Evolutionary conservation across 30 jellyfish, hydroid and myxozoan species (phyloP).

Genomic region (Aurelia aurita): DNA sequence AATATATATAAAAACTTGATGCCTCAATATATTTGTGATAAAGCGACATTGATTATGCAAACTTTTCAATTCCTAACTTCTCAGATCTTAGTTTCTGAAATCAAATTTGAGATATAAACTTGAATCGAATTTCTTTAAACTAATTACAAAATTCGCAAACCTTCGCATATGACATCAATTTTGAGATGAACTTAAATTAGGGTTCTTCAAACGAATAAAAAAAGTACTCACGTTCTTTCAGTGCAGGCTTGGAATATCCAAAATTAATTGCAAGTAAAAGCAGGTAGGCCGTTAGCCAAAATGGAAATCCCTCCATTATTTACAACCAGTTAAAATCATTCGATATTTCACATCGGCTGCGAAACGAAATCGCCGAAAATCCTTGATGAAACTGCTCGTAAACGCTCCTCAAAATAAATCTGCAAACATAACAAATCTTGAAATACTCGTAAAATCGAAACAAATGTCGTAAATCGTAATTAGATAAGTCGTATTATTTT

Average conservation of each 20-base stretch:
- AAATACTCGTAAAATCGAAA: background rate
- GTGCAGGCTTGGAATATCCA: slow-evolving; percentile 57
- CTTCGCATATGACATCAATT: too few relatives aligned
- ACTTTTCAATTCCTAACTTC: background rate
- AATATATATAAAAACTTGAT: too few relatives aligned
- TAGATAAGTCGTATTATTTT: background rate
- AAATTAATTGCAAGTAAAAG: background rate
- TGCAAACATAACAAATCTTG: background rate
- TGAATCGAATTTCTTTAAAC: too few relatives aligned
- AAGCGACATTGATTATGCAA: too few relatives aligned
- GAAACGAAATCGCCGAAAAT: too few relatives aligned
- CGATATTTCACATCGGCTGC: too few relatives aligned
- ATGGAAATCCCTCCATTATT: slow-evolving; percentile 24
- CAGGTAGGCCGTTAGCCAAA: slow-evolving; percentile 19
- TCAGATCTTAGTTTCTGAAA: background rate
- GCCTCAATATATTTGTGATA: too few relatives aligned
- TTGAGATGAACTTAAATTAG: too few relatives aligned
- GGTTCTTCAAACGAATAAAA: too few relatives aligned
- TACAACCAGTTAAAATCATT: background rate
- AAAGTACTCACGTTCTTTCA: slow-evolving; percentile 24
- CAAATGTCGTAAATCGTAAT: background rate
- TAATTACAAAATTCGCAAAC: background rate
- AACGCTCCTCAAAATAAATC: background rate
- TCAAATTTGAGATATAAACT: too few relatives aligned
- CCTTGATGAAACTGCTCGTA: background rate